These are phyloP conservation scores for Odontamblyopus lacepedii DNA, from an alignment of 2,797 vertebrate species.

Conservation along the genomic window DNA sequence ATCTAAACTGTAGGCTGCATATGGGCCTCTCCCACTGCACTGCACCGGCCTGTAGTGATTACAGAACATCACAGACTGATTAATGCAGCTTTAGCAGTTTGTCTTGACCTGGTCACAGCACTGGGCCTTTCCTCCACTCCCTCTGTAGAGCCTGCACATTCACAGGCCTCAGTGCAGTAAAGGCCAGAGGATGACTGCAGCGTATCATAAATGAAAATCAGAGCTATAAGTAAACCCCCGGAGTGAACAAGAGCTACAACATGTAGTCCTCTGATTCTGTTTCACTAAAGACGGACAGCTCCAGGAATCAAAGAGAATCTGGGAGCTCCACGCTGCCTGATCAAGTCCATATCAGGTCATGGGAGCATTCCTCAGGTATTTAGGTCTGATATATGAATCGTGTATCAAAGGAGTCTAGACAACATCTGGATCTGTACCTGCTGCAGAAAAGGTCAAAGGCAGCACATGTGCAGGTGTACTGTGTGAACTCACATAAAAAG, in stretches of 20 bases:
- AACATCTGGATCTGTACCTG: conserved; percentile 67
- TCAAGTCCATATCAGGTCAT: conserved; percentile 36
- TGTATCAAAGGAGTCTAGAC: conserved; percentile 65
- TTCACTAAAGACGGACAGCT: neutral
- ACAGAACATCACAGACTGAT: conserved; percentile 59
- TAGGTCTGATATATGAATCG: conserved; percentile 32
- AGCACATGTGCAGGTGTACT: conserved; percentile 1
- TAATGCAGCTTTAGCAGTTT: conserved; percentile 61
- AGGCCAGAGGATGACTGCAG: conserved; percentile 7
- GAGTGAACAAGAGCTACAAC: neutral
- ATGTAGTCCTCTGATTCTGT: neutral
- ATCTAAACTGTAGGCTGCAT: conserved; percentile 45
- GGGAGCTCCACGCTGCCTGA: conserved; percentile 2
- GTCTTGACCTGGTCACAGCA: conserved; percentile 36
- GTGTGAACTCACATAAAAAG: conserved; percentile 19
- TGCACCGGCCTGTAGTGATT: conserved; percentile 51
- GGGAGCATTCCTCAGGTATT: conserved; percentile 23
- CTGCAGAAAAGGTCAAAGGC: conserved; percentile 34
- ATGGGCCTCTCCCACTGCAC: conserved; percentile 53
- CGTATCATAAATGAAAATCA: conserved; percentile 51
- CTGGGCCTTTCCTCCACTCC: conserved; percentile 45
- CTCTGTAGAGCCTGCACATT: conserved; percentile 35
- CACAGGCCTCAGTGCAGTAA: conserved; percentile 23
- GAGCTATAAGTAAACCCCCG: conserved; percentile 19
- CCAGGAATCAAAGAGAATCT: conserved; percentile 1